phyloP scores from a whole-genome alignment of 2,888 invertebrate genomes.

The Phoenoteleia sp. region DNA sequence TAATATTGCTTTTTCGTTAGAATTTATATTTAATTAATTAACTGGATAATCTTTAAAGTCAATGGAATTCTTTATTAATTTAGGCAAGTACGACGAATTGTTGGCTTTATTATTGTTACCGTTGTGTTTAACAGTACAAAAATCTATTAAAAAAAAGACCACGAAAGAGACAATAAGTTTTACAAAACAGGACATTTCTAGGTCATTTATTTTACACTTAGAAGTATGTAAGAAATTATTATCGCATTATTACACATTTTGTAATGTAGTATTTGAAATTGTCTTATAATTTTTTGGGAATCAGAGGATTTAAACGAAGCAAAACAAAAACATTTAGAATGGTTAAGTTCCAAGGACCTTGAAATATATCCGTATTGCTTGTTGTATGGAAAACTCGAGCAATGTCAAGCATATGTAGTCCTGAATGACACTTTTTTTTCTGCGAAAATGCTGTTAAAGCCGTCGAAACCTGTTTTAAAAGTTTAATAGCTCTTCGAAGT shows the following conservation, averaged over 20 bases:
- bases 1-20: too few species aligned
- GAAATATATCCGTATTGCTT: constrained; percentile 7
- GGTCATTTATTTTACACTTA: constrained; percentile 13
- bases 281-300: constrained; percentile 23
- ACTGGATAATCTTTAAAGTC: too few species aligned
- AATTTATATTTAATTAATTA: too few species aligned
- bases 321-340: not conserved
- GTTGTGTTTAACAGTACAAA: not conserved
- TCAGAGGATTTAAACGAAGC: not conserved
- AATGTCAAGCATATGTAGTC: constrained; percentile 17
- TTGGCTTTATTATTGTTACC: constrained; percentile 12
- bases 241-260: too few species aligned
- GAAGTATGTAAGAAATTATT: not conserved
- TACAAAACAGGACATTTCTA: constrained; percentile 19
- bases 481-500: constrained; percentile 15
- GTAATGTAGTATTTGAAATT: too few species aligned
- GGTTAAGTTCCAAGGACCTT: not conserved
- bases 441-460: constrained; percentile 8
- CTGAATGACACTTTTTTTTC: constrained; percentile 4
- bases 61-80: too few species aligned
- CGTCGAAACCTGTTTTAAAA: constrained; percentile 25
- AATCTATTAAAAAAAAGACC: not conserved
- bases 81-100: constrained; percentile 1
- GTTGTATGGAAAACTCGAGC: not conserved
- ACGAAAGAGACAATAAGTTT: not conserved